These are phyloP conservation scores for Telmatherina bonti DNA, from an alignment of 2,797 vertebrate genomes.

Conservation along the genomic window DNA sequence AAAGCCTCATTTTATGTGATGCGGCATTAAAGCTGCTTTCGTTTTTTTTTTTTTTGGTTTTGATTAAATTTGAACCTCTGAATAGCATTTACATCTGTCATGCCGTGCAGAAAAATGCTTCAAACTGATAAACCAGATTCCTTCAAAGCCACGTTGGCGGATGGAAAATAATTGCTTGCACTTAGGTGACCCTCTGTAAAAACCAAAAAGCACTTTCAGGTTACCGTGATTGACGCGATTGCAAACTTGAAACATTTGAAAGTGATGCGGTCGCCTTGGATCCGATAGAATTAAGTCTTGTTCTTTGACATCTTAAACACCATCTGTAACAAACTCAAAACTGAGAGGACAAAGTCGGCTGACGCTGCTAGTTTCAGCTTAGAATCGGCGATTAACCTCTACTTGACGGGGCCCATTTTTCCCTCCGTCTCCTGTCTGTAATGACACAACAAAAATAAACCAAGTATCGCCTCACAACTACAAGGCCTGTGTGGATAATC, in stretches of 20 bases:
- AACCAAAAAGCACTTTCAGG: constrained; percentile 46
- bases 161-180: constrained; percentile 60
- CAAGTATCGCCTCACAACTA: not conserved
- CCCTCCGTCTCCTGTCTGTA: not conserved
- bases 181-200: constrained; percentile 32
- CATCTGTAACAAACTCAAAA: constrained; percentile 8
- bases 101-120: constrained; percentile 38
- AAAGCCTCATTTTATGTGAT: constrained; percentile 33
- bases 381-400: not conserved
- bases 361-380: not conserved
- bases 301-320: not conserved
- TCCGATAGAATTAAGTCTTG: constrained; percentile 22
- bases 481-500: not conserved
- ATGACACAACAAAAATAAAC: not conserved
- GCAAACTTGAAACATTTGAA: constrained; percentile 29
- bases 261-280: constrained; percentile 24
- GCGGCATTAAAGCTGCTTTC: constrained; percentile 44
- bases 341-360: not conserved
- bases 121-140: constrained; percentile 35
- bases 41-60: not conserved
- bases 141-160: constrained; percentile 51
- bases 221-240: constrained; percentile 42
- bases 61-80: constrained; percentile 59
- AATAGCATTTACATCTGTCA: constrained; percentile 35
- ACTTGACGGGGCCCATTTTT: not conserved